Evolutionary conservation across 2,888 invertebrate genomes (phyloP).

Genomic region (Coremacera marginata): DNA sequence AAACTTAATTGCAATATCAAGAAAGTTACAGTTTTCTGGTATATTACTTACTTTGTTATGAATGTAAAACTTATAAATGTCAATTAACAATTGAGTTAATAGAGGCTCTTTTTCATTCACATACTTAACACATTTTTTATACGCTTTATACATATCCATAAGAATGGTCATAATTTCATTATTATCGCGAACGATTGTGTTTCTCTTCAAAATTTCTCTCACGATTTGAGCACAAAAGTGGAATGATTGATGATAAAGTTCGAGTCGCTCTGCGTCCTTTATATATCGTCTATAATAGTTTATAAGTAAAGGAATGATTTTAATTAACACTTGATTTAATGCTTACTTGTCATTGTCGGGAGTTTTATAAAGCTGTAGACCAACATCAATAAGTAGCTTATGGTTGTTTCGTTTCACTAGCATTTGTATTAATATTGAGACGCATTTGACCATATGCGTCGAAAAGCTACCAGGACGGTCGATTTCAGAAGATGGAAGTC

Average conservation of each 20-base stretch:
- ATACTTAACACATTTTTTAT: constrained; percentile 78
- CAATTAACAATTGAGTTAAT: constrained; percentile 76
- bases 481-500: constrained; percentile 89
- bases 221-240: constrained; percentile 79
- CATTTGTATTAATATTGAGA: constrained; percentile 84
- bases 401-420: constrained; percentile 84
- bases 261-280: constrained; percentile 85
- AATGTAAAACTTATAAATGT: constrained; percentile 78
- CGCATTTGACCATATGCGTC: constrained; percentile 89
- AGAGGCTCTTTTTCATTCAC: constrained; percentile 70
- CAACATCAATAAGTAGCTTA: constrained; percentile 82
- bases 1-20: constrained; percentile 79
- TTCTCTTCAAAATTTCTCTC: constrained; percentile 74
- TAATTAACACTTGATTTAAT: background rate
- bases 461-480: constrained; percentile 93
- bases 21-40: constrained; percentile 74
- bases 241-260: constrained; percentile 83
- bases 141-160: constrained; percentile 76
- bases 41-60: constrained; percentile 72
- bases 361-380: constrained; percentile 80
- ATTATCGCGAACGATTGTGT: constrained; percentile 71
- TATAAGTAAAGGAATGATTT: background rate
- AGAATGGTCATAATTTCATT: constrained; percentile 71
- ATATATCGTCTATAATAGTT: constrained; percentile 77
- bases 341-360: constrained; percentile 89